These are phyloP conservation scores for Teinopalpus imperialis DNA, from an alignment of 2,888 invertebrate species.

Conservation along the genomic window DNA sequence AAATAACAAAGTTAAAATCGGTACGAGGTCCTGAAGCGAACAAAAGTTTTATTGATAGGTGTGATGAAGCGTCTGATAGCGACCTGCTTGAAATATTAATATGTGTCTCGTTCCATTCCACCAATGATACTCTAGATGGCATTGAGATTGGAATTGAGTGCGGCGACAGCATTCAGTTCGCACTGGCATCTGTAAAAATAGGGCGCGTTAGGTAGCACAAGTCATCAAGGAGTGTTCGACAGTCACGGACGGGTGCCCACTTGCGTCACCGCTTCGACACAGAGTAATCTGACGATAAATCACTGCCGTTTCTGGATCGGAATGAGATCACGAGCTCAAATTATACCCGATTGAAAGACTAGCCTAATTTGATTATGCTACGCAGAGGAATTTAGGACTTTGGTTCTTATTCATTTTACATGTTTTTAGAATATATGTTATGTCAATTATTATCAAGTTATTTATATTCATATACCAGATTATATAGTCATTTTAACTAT, in stretches of 20 bases:
- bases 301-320: slow-evolving; percentile 62
- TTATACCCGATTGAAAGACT: slow-evolving; percentile 56
- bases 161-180: slow-evolving; percentile 42
- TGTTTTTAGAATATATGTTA: no score
- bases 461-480: no score
- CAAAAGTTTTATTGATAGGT: slow-evolving; percentile 15
- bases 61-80: not conserved
- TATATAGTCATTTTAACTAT: no score
- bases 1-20: slow-evolving; percentile 5
- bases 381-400: slow-evolving; percentile 34
- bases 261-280: slow-evolving; percentile 72
- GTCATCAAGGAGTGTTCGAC: slow-evolving; percentile 69
- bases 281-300: slow-evolving; percentile 67
- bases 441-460: no score
- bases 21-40: slow-evolving; percentile 7
- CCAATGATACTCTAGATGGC: slow-evolving; percentile 24
- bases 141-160: slow-evolving; percentile 28
- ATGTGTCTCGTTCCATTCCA: slow-evolving; percentile 1
- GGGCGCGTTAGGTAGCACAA: slow-evolving; percentile 55
- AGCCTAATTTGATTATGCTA: slow-evolving; percentile 51
- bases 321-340: slow-evolving; percentile 75
- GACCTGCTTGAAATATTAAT: slow-evolving; percentile 14
- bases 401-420: slow-evolving; percentile 6
- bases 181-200: slow-evolving; percentile 64
- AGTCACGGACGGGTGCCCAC: slow-evolving; percentile 67